These are phyloP conservation scores for Ceratotherium simum DNA, from an alignment of 2,113 vertebrate genomes.

Conservation along the genomic window DNA sequence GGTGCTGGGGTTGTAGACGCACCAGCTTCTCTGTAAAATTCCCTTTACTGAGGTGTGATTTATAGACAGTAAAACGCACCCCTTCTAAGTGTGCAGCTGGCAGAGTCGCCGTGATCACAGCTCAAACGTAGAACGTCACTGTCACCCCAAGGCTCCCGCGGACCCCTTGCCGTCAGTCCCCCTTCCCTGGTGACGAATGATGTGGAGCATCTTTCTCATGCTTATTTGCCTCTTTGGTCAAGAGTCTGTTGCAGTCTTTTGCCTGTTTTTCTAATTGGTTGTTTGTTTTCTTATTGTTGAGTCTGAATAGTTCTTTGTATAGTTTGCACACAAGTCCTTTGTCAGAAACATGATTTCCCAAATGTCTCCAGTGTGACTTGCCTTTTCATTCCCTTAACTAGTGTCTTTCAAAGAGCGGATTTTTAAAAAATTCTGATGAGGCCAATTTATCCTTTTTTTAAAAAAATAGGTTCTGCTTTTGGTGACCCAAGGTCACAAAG, in stretches of 20 bases:
- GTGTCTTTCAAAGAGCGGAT: background rate
- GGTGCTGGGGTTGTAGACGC: background rate
- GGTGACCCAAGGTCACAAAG: background rate
- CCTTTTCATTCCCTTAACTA: background rate
- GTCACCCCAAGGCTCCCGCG: rapidly evolving
- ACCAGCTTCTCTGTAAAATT: no score
- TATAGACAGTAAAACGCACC: no score
- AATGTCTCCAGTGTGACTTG: background rate
- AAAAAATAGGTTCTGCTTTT: background rate
- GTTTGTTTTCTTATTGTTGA: background rate
- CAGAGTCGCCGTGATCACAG: background rate
- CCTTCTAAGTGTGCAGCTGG: background rate
- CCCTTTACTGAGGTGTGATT: background rate
- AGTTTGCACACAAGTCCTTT: background rate
- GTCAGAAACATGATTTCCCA: background rate
- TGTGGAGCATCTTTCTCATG: background rate
- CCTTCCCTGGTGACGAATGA: rapidly evolving
- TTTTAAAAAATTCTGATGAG: background rate
- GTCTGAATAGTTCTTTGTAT: background rate
- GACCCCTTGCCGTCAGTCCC: background rate
- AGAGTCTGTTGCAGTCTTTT: background rate
- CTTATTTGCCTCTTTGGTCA: background rate
- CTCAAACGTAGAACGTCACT: no score
- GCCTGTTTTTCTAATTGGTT: background rate
- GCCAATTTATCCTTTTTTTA: background rate